These are phyloP conservation scores for Mormyrus hasselquistii DNA, from an alignment of 2,797 vertebrate species.

Conservation along the genomic window DNA sequence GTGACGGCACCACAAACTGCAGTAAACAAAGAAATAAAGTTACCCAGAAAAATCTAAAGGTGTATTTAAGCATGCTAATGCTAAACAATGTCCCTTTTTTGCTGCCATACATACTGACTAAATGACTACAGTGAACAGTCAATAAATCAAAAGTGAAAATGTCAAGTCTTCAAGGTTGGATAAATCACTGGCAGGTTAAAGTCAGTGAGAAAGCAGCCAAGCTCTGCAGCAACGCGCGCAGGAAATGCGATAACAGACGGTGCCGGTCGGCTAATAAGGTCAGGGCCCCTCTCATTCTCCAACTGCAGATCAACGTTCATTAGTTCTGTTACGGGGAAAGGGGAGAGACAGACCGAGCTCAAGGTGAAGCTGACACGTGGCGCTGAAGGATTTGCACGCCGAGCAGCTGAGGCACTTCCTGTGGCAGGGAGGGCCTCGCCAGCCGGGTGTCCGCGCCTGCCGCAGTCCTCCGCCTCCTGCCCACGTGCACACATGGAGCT, in stretches of 20 bases:
- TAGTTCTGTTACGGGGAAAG: not conserved
- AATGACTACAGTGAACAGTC: conserved; percentile 1
- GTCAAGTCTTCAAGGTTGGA: conserved; percentile 11
- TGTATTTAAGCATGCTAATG: not conserved
- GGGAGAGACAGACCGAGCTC: not conserved
- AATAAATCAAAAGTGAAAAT: conserved; percentile 22
- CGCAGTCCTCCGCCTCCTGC: not conserved
- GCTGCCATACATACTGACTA: not conserved
- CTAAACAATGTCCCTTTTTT: not conserved
- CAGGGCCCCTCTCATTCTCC: conserved; percentile 21
- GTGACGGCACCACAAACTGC: not conserved
- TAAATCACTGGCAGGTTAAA: conserved; percentile 8
- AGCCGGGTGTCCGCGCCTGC: not conserved
- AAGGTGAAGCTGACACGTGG: conserved; percentile 20
- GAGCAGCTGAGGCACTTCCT: conserved; percentile 19
- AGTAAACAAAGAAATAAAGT: not conserved
- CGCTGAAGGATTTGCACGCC: conserved; percentile 14
- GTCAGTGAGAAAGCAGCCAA: not conserved
- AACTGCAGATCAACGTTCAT: conserved; percentile 14
- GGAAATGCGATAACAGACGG: conserved; percentile 25
- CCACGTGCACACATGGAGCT: not conserved
- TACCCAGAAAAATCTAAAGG: not conserved
- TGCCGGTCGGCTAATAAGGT: conserved; percentile 22
- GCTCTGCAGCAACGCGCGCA: conserved; percentile 7
- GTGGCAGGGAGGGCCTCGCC: not conserved